phyloP scores from a whole-genome alignment of 2,113 vertebrate genomes.

The Aramus guarauna region DNA sequence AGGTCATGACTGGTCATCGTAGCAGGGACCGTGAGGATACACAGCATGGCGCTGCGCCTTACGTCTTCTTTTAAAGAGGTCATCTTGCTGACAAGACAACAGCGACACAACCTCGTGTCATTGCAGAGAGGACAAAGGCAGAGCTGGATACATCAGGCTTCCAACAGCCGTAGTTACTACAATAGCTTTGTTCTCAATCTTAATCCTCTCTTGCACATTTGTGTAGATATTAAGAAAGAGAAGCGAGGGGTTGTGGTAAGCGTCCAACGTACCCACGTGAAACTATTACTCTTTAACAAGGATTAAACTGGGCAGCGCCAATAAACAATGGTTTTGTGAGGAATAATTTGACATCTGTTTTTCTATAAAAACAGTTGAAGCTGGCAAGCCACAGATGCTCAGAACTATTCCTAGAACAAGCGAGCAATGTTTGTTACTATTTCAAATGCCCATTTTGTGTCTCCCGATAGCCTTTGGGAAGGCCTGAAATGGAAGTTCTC shows the following conservation, averaged over 20 bases:
- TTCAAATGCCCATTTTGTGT: background rate
- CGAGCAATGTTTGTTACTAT: rapidly evolving
- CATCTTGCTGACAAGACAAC: conserved; percentile 88
- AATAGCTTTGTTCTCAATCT: background rate
- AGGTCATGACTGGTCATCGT: conserved; percentile 98
- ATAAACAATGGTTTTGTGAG: background rate
- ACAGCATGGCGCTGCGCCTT: conserved; percentile 93
- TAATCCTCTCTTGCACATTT: background rate
- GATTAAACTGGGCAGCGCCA: background rate
- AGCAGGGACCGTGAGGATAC: conserved; percentile 92
- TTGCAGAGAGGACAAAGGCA: background rate
- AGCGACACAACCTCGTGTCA: background rate
- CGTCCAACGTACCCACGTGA: rapidly evolving
- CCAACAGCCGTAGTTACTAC: background rate
- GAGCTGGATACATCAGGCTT: background rate
- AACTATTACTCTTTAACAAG: background rate
- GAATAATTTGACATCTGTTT: background rate
- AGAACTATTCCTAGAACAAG: background rate
- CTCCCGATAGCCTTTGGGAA: background rate
- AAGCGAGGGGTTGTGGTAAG: background rate
- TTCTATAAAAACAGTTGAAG: background rate
- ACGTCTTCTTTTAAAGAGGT: conserved; percentile 91
- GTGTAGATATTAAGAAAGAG: background rate
- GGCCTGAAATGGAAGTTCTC: background rate
- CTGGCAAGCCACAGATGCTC: background rate